A percentile compares a stretch with the other conserved stretches of the same genome.
Evolutionary conservation across 2,797 vertebrate species (phyloP).

Genomic region (Bufotes viridis): DNA sequence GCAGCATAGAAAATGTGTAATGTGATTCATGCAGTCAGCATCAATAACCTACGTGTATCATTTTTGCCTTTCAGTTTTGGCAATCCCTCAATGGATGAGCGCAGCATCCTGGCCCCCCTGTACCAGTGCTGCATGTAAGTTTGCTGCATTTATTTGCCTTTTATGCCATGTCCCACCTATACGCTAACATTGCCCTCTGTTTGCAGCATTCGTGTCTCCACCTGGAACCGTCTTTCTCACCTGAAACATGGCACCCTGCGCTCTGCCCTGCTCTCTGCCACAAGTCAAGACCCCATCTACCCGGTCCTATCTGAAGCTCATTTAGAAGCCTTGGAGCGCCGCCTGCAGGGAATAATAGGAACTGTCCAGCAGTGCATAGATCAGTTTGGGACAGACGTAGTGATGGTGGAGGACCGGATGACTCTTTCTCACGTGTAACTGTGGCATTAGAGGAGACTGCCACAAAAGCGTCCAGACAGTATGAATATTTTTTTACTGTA

Average conservation of each 20-base stretch:
- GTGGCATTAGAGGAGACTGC: conserved; percentile 64
- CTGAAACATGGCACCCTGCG: conserved; percentile 87
- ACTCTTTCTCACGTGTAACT: conserved; percentile 91
- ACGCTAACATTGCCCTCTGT: background rate
- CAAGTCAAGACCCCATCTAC: conserved; percentile 86
- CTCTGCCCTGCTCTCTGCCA: conserved; percentile 86
- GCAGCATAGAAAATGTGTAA: background rate
- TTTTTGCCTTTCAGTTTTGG: conserved; percentile 86
- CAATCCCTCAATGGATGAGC: conserved; percentile 91
- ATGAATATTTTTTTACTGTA: conserved; percentile 43
- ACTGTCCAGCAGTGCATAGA: conserved; percentile 95
- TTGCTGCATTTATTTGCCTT: background rate
- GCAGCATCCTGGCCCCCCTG: conserved; percentile 96
- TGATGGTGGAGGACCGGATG: conserved; percentile 96
- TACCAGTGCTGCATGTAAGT: conserved; percentile 99
- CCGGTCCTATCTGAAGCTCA: conserved; percentile 87
- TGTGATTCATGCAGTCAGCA: background rate
- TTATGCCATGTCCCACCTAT: background rate
- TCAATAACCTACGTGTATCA: background rate
- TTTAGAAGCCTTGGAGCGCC: conserved; percentile 87
- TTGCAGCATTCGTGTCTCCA: conserved; percentile 92
- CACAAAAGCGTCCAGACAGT: conserved; percentile 38
- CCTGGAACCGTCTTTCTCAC: conserved; percentile 93
- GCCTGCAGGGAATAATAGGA: conserved; percentile 85
- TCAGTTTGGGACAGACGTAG: conserved; percentile 86